Evolutionary conservation across 1,140 invertebrate genomes (phyloP).

Genomic region (Cylas formicarius): DNA sequence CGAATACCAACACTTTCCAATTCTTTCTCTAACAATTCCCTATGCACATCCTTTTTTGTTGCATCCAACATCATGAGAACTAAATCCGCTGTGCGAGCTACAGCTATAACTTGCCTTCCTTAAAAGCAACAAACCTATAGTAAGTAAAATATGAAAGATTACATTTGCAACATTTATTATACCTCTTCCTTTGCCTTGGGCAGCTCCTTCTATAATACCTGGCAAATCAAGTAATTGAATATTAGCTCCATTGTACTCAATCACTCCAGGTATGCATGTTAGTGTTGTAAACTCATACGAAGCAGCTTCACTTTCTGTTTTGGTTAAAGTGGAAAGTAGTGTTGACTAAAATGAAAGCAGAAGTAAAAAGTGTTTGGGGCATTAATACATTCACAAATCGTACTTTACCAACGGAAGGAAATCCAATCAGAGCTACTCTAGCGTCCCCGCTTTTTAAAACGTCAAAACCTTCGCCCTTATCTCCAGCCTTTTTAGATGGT

Average conservation of each 20-base stretch:
- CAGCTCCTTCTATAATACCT: constrained; percentile 95
- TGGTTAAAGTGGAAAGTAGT: constrained; percentile 84
- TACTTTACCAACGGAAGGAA: constrained; percentile 91
- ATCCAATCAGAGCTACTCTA: constrained; percentile 94
- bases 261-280: constrained; percentile 98
- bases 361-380: background rate
- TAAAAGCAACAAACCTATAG: constrained; percentile 2
- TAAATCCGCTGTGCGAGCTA: constrained; percentile 91
- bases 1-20: constrained; percentile 94
- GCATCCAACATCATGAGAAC: constrained; percentile 99
- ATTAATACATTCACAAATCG: constrained; percentile 1
- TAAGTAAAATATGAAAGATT: constrained; percentile 4
- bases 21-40: constrained; percentile 83
- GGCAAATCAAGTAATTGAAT: constrained; percentile 97
- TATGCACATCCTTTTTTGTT: constrained; percentile 92
- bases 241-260: constrained; percentile 96
- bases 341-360: constrained; percentile 63
- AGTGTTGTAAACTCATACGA: constrained; percentile 99
- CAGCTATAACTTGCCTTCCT: constrained; percentile 81
- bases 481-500: constrained; percentile 88
- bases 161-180: constrained; percentile 51
- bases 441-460: constrained; percentile 99
- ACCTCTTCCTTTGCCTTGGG: constrained; percentile 85
- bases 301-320: constrained; percentile 92
- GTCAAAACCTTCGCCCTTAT: constrained; percentile 99